Base-by-base conservation (phyloP, 1,140 invertebrate genomes). In the Brachionus plicatilis region DNA sequence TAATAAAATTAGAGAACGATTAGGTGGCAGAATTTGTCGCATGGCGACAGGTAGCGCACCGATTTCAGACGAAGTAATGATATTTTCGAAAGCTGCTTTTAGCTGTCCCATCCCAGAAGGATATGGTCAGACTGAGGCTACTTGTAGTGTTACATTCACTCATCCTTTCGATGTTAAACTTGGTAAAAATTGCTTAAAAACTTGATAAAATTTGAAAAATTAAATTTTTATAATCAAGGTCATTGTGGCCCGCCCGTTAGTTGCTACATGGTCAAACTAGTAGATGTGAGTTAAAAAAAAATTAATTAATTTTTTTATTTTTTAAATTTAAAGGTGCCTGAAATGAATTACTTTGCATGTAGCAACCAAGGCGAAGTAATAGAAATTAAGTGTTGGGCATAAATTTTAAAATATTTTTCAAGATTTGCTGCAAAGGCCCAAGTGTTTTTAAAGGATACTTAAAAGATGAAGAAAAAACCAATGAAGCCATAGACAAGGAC, bases 51-150 rank as follows among this genome's bases (percentile, higher is more conserved):
- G 96, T 0, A 97, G 96, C 1, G 97, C 97, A 1, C 95, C 95
- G 66, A 89, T 97, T 43, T 94, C 95, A 41, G 94, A 94, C 43
- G 95, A 95, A 88, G 96, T 99, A 11, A 92, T 99, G 4, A 96
- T 94, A 1, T 99, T 99, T 88, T 93, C 95, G 66, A 92, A 96
- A 85, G 96, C 94, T 89, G 95, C 95, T 33, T 92, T 98, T 14
- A 96, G 97, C 0, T 97, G 95, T 90, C 84, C 88, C 87, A 86
- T 88, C 76, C 75, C 86, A 37, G 96, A 98, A 91, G 96, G 97
- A 12, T 99, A 99, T 90, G 97, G 97, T 0, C 96, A 98, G 90
- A 99, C 97, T 3, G 97, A 99, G 90, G 96, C 95, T 88, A 93
- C 93, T 65, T 96, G 95, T 27, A 37, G 37, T 45, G 27, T 65